These are phyloP conservation scores for Lordiphosa fenestrarum DNA, from an alignment of 2,888 invertebrate genomes.

Conservation along the genomic window DNA sequence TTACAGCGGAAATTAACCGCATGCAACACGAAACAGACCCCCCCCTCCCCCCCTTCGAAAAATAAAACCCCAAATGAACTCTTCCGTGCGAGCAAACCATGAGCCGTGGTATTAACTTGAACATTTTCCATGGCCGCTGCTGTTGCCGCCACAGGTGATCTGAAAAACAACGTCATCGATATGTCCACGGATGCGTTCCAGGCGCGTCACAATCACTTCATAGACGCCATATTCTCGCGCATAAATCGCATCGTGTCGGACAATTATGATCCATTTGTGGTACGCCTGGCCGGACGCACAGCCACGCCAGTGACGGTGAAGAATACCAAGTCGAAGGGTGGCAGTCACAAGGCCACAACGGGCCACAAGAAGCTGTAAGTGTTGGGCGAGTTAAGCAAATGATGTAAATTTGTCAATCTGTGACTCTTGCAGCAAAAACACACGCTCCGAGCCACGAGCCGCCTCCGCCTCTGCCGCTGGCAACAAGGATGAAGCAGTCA, in stretches of 20 bases:
- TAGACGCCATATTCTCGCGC: constrained; percentile 89
- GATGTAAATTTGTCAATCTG: constrained; percentile 48
- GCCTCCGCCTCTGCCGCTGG: constrained; percentile 8
- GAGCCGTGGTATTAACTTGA: constrained; percentile 37
- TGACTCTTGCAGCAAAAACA: constrained; percentile 70
- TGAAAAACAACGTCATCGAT: constrained; percentile 79
- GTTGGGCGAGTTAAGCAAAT: constrained; percentile 33
- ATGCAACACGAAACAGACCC: constrained; percentile 11
- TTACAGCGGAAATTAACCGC: constrained; percentile 32
- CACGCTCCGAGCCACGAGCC: constrained; percentile 74
- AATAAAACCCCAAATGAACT: constrained; percentile 22
- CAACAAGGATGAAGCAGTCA: constrained; percentile 54
- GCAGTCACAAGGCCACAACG: constrained; percentile 33
- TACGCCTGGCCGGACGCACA: constrained; percentile 78
- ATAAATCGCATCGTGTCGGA: constrained; percentile 90
- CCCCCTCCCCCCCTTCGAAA: not conserved
- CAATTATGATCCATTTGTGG: constrained; percentile 92
- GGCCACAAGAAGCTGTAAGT: constrained; percentile 76
- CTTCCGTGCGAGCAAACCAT: constrained; percentile 5
- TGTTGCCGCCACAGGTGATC: constrained; percentile 59
- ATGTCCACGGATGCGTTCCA: constrained; percentile 82
- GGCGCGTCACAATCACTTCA: constrained; percentile 92
- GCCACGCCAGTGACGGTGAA: constrained; percentile 31
- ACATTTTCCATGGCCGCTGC: constrained; percentile 28
- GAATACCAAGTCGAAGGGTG: constrained; percentile 5